Percentiles rank a stretch among this genome's conserved stretches.
Evolutionary conservation across 2,113 vertebrate species (phyloP).

Genomic region (Anseranas semipalmata): DNA sequence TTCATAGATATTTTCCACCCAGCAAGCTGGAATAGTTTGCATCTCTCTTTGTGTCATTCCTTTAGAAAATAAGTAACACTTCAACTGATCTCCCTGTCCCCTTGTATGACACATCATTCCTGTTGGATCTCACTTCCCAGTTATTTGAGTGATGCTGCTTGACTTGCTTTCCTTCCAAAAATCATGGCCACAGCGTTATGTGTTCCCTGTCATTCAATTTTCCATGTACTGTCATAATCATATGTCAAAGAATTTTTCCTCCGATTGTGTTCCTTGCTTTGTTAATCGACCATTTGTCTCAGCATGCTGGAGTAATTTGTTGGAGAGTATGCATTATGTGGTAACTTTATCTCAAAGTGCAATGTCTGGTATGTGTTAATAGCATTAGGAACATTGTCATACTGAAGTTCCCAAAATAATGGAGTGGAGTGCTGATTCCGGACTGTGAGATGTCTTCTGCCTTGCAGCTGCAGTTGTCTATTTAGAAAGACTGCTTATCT

Average conservation of each 20-base stretch:
- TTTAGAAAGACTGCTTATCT: not conserved
- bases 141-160: not conserved
- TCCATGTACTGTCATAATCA: not conserved
- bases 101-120: not conserved
- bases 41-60: not conserved
- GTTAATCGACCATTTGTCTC: not conserved
- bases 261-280: not conserved
- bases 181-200: rapidly evolving
- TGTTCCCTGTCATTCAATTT: not conserved
- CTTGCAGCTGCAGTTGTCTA: not conserved
- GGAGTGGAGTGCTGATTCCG: not conserved
- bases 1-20: rapidly evolving
- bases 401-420: not conserved
- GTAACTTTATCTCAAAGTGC: not conserved
- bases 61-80: not conserved
- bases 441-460: not conserved
- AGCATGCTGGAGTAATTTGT: not conserved
- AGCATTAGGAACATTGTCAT: not conserved
- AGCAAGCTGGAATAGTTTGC: not conserved
- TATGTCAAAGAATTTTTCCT: not conserved
- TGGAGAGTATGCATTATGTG: not conserved
- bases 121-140: not conserved
- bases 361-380: not conserved
- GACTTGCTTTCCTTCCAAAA: not conserved
- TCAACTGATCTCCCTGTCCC: not conserved